Base-by-base conservation (phyloP, 2,888 invertebrate species). In the Noctua janthina region DNA sequence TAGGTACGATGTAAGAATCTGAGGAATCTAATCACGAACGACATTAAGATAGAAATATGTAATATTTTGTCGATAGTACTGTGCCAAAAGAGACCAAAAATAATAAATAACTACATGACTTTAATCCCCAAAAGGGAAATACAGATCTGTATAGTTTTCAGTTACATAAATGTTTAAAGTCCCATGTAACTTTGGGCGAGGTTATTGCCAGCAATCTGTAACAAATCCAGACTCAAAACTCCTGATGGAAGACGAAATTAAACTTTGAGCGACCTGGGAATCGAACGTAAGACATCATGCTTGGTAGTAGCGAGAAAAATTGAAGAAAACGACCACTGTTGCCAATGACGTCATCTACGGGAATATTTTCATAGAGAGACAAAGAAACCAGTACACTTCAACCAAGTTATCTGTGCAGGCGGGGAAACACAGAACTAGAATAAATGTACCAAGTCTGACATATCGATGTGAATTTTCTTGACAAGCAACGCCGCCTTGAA, bases 1-100 rank as follows among this genome's bases (percentile, higher is more conserved):
- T 91, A 87, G n/a, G 39, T 68, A 68, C 88, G 77, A 87, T 91
- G 85, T 89, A 89, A 88, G 85, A 88, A 92, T 88, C 85, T 85
- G 85, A 90, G 90, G 88, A 92, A 90, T 93, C 94, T 94, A 94
- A 81, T 91, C 93, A 94, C 94, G 91, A 93, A 95, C 94, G 89
- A 94, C 94, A 94, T 91, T 91, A 88, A 91, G 88, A 91, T 89
- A 91, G 88, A 91, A 90, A 90, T 88, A 83, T 86, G 88, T 89
- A 89, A 85, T 87, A 78, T 87, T 46, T 23, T 69, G 84, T 88
- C 83, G 85, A 87, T 90, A 90, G 90, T 90, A 92, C 91, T 90
- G 89, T 83, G 82, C 88, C 86, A 74, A 77, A 74, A 66, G 56
- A 39, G 20, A 67, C 1, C 0, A 46, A 46, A 46, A 46, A 13